Conservation (phyloP, 1,140 invertebrate genomes). For the Notospermus geniculatus region DNA sequence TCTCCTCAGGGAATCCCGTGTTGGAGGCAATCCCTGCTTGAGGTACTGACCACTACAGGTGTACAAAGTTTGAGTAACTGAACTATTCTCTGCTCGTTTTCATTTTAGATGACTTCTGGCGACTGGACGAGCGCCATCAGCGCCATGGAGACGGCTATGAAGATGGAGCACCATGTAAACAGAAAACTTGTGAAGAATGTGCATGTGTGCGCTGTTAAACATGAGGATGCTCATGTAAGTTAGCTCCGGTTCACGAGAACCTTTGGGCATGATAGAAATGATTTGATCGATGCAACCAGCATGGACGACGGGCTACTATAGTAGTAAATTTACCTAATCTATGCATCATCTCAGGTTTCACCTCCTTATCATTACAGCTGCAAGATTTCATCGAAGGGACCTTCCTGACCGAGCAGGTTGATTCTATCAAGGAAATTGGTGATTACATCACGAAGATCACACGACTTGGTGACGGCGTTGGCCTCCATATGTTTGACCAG, state of each 20-base stretch:
- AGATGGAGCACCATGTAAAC: constrained; percentile 76
- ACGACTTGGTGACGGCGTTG: constrained; percentile 60
- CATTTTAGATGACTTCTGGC: constrained; percentile 45
- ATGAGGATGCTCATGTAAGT: constrained; percentile 58
- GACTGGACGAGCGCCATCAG: constrained; percentile 65
- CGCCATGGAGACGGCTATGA: constrained; percentile 73
- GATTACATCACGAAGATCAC: constrained; percentile 77
- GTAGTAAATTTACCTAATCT: no score
- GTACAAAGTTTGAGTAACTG: no score
- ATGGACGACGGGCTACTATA: no score
- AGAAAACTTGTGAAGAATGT: constrained; percentile 67
- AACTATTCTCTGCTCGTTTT: no score
- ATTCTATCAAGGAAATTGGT: constrained; percentile 78
- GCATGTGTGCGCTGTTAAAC: constrained; percentile 31
- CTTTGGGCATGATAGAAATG: no score
- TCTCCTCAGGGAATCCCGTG: no score
- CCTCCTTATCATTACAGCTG: constrained; percentile 61
- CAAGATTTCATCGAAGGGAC: constrained; percentile 85
- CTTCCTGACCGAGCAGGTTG: constrained; percentile 86
- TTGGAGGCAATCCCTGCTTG: no score
- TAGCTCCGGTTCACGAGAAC: no score
- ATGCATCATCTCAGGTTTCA: no score
- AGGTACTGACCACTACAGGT: no score
- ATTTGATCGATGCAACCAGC: no score
- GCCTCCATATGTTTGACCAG: constrained; percentile 85